Evolutionary conservation across 2,888 invertebrate species (phyloP).

Genomic region (Himalopsyche japonica): DNA sequence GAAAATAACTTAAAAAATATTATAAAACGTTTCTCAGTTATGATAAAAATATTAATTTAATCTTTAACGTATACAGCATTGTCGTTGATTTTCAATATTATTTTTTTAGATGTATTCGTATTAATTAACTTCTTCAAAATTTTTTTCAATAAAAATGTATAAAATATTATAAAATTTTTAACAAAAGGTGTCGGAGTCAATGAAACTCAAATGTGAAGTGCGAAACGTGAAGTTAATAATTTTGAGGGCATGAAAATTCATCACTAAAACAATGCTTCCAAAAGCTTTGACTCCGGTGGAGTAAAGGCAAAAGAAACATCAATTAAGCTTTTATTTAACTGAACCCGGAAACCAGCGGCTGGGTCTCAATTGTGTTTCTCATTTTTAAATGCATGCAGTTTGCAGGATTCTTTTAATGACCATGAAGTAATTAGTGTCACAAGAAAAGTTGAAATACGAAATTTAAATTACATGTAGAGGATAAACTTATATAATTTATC

Average conservation of each 20-base stretch:
- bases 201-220: background rate
- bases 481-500: background rate
- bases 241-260: background rate
- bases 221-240: background rate
- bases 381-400: conserved; percentile 21
- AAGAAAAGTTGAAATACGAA: conserved; percentile 6
- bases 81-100: no score
- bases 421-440: conserved; percentile 17
- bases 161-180: no score
- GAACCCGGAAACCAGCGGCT: conserved; percentile 1
- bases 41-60: no score
- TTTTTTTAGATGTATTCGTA: no score
- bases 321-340: conserved; percentile 24
- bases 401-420: conserved; percentile 17
- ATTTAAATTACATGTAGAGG: conserved; percentile 16
- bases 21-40: no score
- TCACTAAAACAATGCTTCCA: background rate
- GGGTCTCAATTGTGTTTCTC: conserved; percentile 18
- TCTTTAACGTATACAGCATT: no score
- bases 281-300: background rate
- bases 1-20: no score
- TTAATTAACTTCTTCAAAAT: no score
- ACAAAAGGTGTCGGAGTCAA: no score
- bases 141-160: no score
- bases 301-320: background rate